Evolutionary conservation across 2,797 vertebrate genomes (phyloP).

Genomic region (Hemitrygon akajei): DNA sequence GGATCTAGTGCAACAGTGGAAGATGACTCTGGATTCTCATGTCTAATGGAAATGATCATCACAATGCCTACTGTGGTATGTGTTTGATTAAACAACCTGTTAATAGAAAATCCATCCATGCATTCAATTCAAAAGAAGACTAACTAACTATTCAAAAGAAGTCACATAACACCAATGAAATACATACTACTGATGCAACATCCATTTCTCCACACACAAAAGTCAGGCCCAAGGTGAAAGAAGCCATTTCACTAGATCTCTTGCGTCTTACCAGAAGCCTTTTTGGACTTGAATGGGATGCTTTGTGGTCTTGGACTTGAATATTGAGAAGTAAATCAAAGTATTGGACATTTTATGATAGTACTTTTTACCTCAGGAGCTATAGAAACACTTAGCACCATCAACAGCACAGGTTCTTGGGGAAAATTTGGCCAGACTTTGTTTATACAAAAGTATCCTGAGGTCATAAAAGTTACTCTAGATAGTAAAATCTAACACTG

Average conservation of each 20-base stretch:
- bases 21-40: slow-evolving; percentile 9
- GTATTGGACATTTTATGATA: background rate
- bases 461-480: background rate
- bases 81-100: background rate
- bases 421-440: background rate
- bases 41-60: slow-evolving; percentile 34
- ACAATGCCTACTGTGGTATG: slow-evolving; percentile 30
- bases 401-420: background rate
- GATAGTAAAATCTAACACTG: background rate
- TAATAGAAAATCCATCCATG: background rate
- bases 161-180: background rate
- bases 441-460: background rate
- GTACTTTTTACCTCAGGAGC: background rate
- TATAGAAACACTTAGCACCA: background rate
- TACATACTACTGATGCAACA: no score
- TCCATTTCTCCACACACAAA: background rate
- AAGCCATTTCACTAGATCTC: background rate
- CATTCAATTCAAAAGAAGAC: background rate
- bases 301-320: background rate
- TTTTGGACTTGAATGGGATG: background rate
- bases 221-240: background rate
- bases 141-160: no score
- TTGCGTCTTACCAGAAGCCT: background rate
- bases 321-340: background rate
- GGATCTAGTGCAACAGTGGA: slow-evolving; percentile 28